phyloP scores from a whole-genome alignment of 35 echinoderm and acorn worm genomes.

The Lytechinus pictus region DNA sequence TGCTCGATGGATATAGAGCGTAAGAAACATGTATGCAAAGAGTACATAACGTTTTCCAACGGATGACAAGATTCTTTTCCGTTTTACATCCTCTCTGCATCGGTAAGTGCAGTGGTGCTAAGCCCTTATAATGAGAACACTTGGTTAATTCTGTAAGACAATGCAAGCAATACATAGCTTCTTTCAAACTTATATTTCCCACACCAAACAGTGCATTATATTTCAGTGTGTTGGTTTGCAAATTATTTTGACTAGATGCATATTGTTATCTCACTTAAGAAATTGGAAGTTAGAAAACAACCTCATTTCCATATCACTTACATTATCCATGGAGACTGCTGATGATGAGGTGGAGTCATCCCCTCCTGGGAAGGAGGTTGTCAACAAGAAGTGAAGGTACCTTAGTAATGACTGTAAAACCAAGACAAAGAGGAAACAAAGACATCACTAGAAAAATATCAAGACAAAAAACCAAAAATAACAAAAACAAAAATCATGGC shows the following conservation, averaged over 20 bases:
- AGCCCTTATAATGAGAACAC: too few relatives aligned
- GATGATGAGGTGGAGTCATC: neutral
- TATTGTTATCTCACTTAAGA: neutral
- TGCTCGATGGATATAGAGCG: too few relatives aligned
- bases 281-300: neutral
- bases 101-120: too few relatives aligned
- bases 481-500: neutral
- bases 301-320: neutral
- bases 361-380: neutral
- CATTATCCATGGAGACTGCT: slow-evolving; percentile 23
- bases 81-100: too few relatives aligned
- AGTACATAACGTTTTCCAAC: too few relatives aligned
- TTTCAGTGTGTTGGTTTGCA: neutral
- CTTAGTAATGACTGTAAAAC: neutral
- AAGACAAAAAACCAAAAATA: neutral
- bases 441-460: neutral
- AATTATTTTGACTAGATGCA: neutral
- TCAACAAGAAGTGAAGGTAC: slow-evolving; percentile 24
- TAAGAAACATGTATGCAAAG: too few relatives aligned
- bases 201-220: too few relatives aligned
- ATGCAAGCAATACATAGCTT: too few relatives aligned
- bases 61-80: too few relatives aligned
- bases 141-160: too few relatives aligned
- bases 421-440: neutral
- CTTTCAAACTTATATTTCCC: too few relatives aligned